Conservation (phyloP, 2,888 invertebrate genomes). For the Byasa hedistus region DNA sequence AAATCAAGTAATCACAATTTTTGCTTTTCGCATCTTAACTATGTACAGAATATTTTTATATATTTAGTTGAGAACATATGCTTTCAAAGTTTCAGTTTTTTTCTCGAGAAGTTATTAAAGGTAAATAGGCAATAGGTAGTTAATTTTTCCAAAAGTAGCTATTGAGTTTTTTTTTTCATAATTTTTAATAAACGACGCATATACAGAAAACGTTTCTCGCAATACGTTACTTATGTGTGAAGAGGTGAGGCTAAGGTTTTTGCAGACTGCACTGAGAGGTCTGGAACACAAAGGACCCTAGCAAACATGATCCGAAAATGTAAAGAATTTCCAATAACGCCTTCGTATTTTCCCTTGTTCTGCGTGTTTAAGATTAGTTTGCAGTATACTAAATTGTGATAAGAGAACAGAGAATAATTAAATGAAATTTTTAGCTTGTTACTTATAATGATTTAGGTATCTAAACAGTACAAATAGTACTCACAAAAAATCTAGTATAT, state of each 20-base stretch:
- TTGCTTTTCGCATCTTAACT: neutral
- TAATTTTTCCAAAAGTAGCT: too few species aligned
- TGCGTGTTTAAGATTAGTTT: neutral
- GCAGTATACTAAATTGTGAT: neutral
- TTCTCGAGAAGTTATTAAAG: too few species aligned
- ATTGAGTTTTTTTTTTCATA: neutral
- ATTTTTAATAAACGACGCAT: slow-evolving; percentile 2
- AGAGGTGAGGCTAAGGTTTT: slow-evolving; percentile 13
- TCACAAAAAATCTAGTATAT: too few species aligned
- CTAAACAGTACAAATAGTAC: too few species aligned
- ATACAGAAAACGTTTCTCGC: slow-evolving; percentile 13
- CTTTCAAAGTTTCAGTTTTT: too few species aligned
- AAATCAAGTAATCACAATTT: neutral
- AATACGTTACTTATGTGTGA: slow-evolving; percentile 20
- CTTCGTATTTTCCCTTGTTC: neutral
- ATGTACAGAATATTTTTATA: too few species aligned
- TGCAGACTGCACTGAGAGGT: slow-evolving; percentile 9
- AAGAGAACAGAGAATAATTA: neutral
- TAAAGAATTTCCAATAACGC: neutral
- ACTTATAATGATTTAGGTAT: too few species aligned
- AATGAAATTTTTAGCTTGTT: too few species aligned
- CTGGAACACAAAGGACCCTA: slow-evolving; percentile 10
- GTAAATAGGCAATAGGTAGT: too few species aligned
- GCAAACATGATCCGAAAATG: neutral
- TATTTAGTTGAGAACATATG: too few species aligned